Conservation (phyloP, 2,113 vertebrate species). For the Fregetta grallaria region DNA sequence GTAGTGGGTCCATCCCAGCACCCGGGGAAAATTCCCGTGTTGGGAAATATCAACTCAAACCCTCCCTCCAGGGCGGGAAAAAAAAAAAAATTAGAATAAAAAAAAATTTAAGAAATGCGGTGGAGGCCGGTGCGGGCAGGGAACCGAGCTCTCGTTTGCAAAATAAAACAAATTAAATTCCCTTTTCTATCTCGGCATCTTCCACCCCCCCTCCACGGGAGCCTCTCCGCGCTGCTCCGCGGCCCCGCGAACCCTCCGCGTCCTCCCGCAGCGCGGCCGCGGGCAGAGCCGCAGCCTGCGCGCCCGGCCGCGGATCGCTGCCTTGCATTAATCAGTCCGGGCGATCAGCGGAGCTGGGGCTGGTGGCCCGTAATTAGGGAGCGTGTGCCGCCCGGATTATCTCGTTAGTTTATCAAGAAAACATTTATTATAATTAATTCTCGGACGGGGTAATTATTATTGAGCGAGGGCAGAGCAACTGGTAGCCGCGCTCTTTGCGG, state of each 20-base stretch:
- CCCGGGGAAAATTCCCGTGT: fast-evolving
- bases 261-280: slow-evolving; percentile 7
- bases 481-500: slow-evolving; percentile 77
- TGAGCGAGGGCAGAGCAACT: slow-evolving; percentile 87
- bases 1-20: not conserved
- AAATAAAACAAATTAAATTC: not conserved
- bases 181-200: not conserved
- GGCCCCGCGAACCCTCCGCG: not conserved
- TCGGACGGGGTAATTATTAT: slow-evolving; percentile 89
- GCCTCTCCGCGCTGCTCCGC: not conserved
- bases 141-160: not conserved
- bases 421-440: slow-evolving; percentile 96
- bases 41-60: not conserved
- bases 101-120: not conserved
- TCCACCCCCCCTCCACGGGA: not conserved
- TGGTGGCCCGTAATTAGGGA: slow-evolving; percentile 86
- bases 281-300: not conserved
- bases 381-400: slow-evolving; percentile 91
- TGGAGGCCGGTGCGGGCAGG: not conserved
- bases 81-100: not conserved
- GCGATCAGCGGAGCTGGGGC: slow-evolving; percentile 78
- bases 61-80: not conserved
- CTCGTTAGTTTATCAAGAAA: slow-evolving; percentile 94
- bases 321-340: slow-evolving; percentile 84
- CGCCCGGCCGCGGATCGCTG: slow-evolving; percentile 72